These are phyloP conservation scores for Drosophila varians DNA, from an alignment of 1,140 invertebrate genomes.

Conservation along the genomic window DNA sequence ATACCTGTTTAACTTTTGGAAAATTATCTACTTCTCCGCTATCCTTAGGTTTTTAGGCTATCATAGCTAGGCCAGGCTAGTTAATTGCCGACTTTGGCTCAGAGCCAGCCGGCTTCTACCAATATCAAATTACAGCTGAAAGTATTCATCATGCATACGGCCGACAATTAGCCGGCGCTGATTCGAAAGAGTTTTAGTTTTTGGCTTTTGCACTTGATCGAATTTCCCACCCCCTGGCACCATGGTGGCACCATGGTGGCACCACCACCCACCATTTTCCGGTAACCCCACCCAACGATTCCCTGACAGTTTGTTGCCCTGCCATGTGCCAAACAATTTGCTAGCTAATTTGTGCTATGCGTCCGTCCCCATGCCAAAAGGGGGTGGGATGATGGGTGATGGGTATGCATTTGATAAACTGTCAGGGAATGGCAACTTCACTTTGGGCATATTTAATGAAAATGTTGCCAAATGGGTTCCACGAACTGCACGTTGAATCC, in stretches of 20 bases:
- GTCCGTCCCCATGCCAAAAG: slow-evolving; percentile 9
- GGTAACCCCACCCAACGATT: neutral
- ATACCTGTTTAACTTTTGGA: too few species aligned
- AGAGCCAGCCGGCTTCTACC: slow-evolving; percentile 3
- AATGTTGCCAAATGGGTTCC: slow-evolving; percentile 74
- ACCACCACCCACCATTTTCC: neutral
- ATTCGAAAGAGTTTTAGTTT: slow-evolving; percentile 49
- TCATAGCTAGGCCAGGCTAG: neutral
- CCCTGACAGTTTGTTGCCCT: slow-evolving; percentile 41
- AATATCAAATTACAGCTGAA: slow-evolving; percentile 39
- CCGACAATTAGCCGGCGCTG: slow-evolving; percentile 32
- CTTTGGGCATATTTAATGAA: slow-evolving; percentile 82
- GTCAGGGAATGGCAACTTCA: slow-evolving; percentile 80
- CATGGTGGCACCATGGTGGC: neutral
- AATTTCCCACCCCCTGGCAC: neutral
- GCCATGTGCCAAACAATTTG: slow-evolving; percentile 73
- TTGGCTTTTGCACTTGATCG: slow-evolving; percentile 51
- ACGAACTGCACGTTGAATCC: slow-evolving; percentile 12
- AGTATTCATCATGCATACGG: slow-evolving; percentile 36
- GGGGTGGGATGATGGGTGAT: neutral
- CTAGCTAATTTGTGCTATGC: slow-evolving; percentile 73
- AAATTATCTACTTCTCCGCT: slow-evolving; percentile 1
- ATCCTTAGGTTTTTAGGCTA: slow-evolving; percentile 6
- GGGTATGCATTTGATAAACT: slow-evolving; percentile 79
- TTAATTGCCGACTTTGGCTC: slow-evolving; percentile 5